Evolutionary conservation across 2,888 invertebrate species (phyloP).

Genomic region (Coelopa pilipes): DNA sequence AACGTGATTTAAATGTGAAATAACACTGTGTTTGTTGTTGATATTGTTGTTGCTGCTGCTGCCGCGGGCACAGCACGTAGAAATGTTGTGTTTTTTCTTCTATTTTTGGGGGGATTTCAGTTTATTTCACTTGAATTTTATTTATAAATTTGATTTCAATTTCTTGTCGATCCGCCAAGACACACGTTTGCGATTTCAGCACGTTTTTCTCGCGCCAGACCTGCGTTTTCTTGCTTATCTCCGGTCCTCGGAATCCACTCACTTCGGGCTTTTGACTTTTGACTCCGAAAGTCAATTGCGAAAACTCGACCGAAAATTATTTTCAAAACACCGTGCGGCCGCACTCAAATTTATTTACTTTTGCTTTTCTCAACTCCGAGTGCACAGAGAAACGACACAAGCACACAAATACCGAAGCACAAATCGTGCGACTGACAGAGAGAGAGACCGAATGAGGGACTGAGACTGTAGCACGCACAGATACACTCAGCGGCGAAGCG

Average conservation of each 20-base stretch:
- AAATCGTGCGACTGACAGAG: too few relatives aligned
- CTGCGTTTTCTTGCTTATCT: conserved; percentile 1
- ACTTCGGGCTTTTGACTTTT: too few relatives aligned
- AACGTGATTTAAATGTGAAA: conserved; percentile 42
- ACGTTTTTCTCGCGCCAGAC: conserved; percentile 9
- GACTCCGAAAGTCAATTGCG: too few relatives aligned
- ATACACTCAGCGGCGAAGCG: neutral
- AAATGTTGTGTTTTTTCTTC: neutral
- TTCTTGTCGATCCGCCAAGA: neutral
- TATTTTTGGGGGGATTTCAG: neutral
- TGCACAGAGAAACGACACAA: too few relatives aligned
- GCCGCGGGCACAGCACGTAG: conserved; percentile 26
- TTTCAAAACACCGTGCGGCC: too few relatives aligned
- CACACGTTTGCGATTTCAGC: conserved; percentile 27
- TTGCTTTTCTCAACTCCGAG: too few relatives aligned
- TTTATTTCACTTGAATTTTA: conserved; percentile 19
- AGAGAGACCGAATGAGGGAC: too few relatives aligned
- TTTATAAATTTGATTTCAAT: conserved; percentile 5
- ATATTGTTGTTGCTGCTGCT: conserved; percentile 32
- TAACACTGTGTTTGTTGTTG: conserved; percentile 6
- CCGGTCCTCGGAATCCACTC: too few relatives aligned
- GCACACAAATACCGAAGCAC: too few relatives aligned
- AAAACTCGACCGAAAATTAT: too few relatives aligned
- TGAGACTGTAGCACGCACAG: conserved; percentile 1
- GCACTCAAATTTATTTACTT: too few relatives aligned